phyloP scores from a whole-genome alignment of 92 coral and sea anemone genomes.

The Epizoanthus stellaris region DNA sequence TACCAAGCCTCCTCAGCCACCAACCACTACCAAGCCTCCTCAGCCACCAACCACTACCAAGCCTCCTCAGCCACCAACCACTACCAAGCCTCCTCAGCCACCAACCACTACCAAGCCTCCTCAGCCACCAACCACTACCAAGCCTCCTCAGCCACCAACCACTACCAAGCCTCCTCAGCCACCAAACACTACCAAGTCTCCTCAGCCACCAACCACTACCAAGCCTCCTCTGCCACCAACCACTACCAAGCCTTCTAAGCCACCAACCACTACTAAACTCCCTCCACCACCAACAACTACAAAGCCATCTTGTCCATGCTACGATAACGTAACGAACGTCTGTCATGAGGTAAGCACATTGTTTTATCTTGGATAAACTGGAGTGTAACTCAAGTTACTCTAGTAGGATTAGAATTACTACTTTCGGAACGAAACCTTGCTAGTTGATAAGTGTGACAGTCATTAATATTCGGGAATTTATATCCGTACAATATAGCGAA shows the following conservation, averaged over 20 bases:
- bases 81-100: constrained; percentile 12
- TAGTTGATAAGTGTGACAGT: too few species aligned
- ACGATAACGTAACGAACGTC: constrained; percentile 47
- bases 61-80: constrained; percentile 8
- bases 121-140: background rate
- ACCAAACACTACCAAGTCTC: background rate
- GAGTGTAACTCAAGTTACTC: background rate
- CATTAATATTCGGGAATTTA: too few species aligned
- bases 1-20: background rate
- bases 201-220: constrained; percentile 14
- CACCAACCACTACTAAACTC: constrained; percentile 25
- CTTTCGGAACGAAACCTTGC: too few species aligned
- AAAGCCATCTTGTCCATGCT: constrained; percentile 59
- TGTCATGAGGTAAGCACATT: constrained; percentile 53
- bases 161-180: constrained; percentile 11
- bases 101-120: background rate
- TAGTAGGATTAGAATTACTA: background rate
- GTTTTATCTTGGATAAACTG: background rate
- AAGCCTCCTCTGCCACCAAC: constrained; percentile 18
- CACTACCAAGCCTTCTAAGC: constrained; percentile 3
- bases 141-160: constrained; percentile 7
- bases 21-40: too few species aligned
- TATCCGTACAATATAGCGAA: too few species aligned
- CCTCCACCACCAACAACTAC: constrained; percentile 39
- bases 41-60: too few species aligned